Evolutionary conservation across 2,888 invertebrate genomes (phyloP), one percentile per base, ranked within the genome.

Genomic region (Pristionchus fissidentatus): DNA sequence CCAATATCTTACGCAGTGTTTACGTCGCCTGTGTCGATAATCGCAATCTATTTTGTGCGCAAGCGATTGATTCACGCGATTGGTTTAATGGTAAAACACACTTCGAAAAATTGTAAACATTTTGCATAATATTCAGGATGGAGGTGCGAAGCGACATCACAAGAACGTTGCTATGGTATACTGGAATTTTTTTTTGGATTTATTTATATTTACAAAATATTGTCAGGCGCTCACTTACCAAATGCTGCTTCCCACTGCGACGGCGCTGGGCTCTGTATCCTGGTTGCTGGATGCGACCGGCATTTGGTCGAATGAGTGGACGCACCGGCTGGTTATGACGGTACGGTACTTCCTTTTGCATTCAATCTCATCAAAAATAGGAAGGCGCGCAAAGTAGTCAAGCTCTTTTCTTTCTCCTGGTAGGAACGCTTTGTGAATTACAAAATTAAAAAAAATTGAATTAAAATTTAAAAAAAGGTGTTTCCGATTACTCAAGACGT

Each of bases 141-240:
- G 41, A 13, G 13, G 38, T 1, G 70, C 70, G 43, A 35, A 35
- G 38, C 3, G 19, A 3, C 70, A 70, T 26, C 70, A 70, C 41
- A 43, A 38, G 41, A 38, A 43, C 70, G 43, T 70, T 13, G 70
- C 70, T 15, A 70, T 13, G 26, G 70, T 70, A n/a, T n/a, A n/a
- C n/a, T n/a, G n/a, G n/a, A n/a, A n/a, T n/a, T n/a, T n/a, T n/a
- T n/a, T n/a, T n/a, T 62, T 29, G 5, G 8, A 32, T 29, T 29
- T 62, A 13, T 7, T 3, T 29, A 62, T 4, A n/a, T n/a, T n/a
- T n/a, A n/a, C n/a, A n/a, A n/a, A n/a, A n/a, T 32, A 38, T 5
- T 66, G 19, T 13, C 4, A 70, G 70, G 70, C 70, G 7, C 41
- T 70, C 32, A 70, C 70, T 41, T 70, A 70, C 26, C 70, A 70